Base-by-base conservation (phyloP, 2,888 invertebrate species). In the Nasonia oneida region DNA sequence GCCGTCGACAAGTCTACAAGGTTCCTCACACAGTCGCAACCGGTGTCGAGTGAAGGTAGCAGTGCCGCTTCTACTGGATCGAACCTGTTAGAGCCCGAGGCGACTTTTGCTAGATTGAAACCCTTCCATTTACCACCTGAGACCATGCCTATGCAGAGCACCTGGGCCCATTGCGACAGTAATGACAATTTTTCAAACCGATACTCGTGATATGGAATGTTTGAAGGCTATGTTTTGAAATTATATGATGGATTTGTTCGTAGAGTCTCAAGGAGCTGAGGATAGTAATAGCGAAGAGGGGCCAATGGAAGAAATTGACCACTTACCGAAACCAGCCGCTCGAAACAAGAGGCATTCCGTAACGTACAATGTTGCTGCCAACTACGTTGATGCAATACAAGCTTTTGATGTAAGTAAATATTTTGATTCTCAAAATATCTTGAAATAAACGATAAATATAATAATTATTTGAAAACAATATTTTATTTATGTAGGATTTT, bases 1-100 rank as follows among this genome's bases (percentile, higher is more conserved):
- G 94, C 95, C 1, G 94, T 95, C 0, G 96, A 96, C 91, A 95
- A 95, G 89, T 94, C 95, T 83, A 94, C 94, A 0, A 93, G 93
- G 67, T 94, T 95, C 87, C 89, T 95, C n/a, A 89, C 90, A 0
- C 88, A 88, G 18, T 85, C 82, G 0, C 87, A 88, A 14, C 89
- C 89, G n/a, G 74, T 86, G 15, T 83, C 89, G 5, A n/a, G 57
- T 6, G 57, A 61, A 61, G n/a, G n/a, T n/a, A 23, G 53, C 53
- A 53, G 53, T 53, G 15, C 57, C 6, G 81, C 75, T 37, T 84
- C 74, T 39, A 87, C 89, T 15, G 90, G 90, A 75, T 83, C 90
- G 1, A 92, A 91, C 47, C 86, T 92, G 18, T 83, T 93, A 23
- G 91, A 92, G 42, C 90, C 91, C 1, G 90, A 91, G 14, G 88